Conservation (phyloP, 2,888 invertebrate genomes). For the Proisotoma minuta region DNA sequence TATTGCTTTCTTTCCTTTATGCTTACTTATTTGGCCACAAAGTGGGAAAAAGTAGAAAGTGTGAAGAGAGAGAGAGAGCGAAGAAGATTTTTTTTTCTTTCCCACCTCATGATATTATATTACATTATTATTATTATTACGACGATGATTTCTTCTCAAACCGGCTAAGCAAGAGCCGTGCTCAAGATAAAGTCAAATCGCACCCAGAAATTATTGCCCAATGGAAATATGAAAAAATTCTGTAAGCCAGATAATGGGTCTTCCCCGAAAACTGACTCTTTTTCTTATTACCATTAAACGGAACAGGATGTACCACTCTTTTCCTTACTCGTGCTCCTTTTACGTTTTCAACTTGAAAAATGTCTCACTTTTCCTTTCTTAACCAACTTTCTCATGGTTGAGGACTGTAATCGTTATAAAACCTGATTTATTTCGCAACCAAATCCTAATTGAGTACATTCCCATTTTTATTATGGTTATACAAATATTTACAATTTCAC, state of each 20-base stretch:
- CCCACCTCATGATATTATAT: constrained; percentile 28
- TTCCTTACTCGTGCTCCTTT: neutral
- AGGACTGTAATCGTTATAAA: no score
- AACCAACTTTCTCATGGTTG: no score
- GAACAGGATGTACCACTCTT: neutral
- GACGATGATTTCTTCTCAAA: constrained; percentile 22
- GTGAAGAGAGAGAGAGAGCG: neutral
- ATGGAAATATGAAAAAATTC: constrained; percentile 28
- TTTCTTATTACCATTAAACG: neutral
- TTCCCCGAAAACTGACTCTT: neutral
- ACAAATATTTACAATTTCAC: no score
- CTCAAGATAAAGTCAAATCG: constrained; percentile 48
- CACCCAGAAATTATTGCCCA: constrained; percentile 47
- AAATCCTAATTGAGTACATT: no score
- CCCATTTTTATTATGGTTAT: no score
- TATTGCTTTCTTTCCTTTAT: no score
- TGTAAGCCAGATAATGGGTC: constrained; percentile 25
- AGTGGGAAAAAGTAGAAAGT: no score
- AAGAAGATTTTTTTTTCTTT: constrained; percentile 1
- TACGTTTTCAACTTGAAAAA: no score
- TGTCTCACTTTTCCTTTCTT: no score
- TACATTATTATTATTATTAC: constrained; percentile 28
- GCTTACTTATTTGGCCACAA: no score
- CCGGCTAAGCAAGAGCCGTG: constrained; percentile 31
- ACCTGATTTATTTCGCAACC: no score